phyloP scores from a whole-genome alignment of 64 coral and sea anemone species.

The Anthopleura sola region DNA sequence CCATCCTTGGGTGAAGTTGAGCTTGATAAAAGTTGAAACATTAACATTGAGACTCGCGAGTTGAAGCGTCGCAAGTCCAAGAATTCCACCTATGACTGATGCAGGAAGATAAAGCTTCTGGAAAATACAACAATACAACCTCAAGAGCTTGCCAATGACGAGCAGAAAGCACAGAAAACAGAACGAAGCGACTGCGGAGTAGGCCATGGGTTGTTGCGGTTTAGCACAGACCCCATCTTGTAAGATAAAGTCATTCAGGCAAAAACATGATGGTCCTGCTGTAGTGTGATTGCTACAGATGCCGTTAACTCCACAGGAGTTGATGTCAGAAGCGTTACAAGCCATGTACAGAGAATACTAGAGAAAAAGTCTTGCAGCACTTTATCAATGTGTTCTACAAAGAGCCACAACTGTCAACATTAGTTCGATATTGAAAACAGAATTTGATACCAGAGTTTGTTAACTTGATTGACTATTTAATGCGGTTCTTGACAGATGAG shows the following conservation, averaged over 20 bases:
- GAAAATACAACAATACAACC: slow-evolving; percentile 61
- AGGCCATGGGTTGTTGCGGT: slow-evolving; percentile 37
- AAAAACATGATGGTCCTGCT: slow-evolving; percentile 39
- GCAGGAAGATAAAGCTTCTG: slow-evolving; percentile 81
- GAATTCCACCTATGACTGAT: slow-evolving; percentile 59
- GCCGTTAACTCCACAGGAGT: slow-evolving; percentile 59
- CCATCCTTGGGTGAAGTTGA: slow-evolving; percentile 79
- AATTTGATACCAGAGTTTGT: not conserved
- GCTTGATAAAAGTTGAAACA: slow-evolving; percentile 38
- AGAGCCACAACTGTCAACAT: not conserved
- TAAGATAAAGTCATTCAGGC: slow-evolving; percentile 33
- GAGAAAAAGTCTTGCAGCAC: not conserved
- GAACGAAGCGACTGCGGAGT: slow-evolving; percentile 67
- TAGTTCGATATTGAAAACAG: not conserved
- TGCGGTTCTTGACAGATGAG: not conserved
- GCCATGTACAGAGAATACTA: slow-evolving; percentile 15
- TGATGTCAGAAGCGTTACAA: slow-evolving; percentile 35
- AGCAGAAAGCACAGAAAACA: slow-evolving; percentile 83
- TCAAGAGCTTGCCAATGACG: slow-evolving; percentile 61
- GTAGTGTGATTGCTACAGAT: slow-evolving; percentile 31
- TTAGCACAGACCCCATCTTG: slow-evolving; percentile 34
- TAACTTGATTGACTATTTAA: not conserved
- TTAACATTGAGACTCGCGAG: slow-evolving; percentile 31
- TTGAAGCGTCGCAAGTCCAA: slow-evolving; percentile 50
- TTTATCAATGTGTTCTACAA: not conserved